These are phyloP conservation scores for Centropristis striata DNA, from an alignment of 2,113 vertebrate genomes.

Conservation along the genomic window DNA sequence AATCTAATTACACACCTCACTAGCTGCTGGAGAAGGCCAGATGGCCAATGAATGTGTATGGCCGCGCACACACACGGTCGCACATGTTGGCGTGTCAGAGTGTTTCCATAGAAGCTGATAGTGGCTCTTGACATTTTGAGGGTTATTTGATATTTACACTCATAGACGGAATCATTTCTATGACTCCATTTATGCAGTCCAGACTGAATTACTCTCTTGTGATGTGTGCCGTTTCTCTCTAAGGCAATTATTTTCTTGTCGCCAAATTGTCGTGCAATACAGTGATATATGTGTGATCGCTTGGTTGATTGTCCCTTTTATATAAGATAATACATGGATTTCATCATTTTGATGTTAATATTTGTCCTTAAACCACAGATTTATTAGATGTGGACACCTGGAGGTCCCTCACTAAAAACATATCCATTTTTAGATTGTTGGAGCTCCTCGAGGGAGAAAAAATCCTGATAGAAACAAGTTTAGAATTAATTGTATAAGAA, in stretches of 20 bases:
- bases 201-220: constrained; percentile 12
- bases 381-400: neutral
- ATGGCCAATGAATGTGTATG: constrained; percentile 67
- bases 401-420: neutral
- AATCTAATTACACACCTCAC: constrained; percentile 78
- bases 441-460: neutral
- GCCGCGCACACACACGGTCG: neutral
- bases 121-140: constrained; percentile 78
- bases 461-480: neutral
- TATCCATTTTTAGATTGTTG: neutral
- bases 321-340: neutral
- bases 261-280: too few relatives aligned
- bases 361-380: neutral
- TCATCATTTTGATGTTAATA: neutral
- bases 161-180: constrained; percentile 39
- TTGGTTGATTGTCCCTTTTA: neutral
- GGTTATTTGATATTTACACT: constrained; percentile 68
- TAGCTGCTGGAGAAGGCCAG: constrained; percentile 71
- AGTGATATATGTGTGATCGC: too few relatives aligned
- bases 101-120: constrained; percentile 77
- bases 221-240: neutral
- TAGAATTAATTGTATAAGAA: neutral
- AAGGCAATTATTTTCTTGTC: too few relatives aligned
- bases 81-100: constrained; percentile 10
- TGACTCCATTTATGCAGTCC: constrained; percentile 49